Evolutionary conservation across 2,113 vertebrate species (phyloP).

Genomic region (Grus americana): DNA sequence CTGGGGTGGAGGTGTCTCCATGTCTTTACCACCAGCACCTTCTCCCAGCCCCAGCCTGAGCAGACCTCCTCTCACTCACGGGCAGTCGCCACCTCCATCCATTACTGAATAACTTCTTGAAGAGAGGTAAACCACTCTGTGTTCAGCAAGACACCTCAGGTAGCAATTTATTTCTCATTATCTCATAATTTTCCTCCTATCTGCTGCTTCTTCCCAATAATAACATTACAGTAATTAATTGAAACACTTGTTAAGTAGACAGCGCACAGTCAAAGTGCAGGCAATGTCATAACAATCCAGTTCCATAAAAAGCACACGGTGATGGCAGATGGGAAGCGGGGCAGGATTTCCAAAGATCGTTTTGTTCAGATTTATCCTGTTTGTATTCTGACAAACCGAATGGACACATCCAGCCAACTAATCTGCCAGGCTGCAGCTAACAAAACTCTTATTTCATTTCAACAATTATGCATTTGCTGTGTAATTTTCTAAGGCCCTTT

Average conservation of each 20-base stretch:
- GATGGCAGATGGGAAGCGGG: not conserved
- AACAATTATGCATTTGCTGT: not conserved
- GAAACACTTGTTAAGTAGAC: constrained; percentile 1
- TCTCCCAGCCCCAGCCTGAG: not conserved
- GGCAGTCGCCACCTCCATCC: not conserved
- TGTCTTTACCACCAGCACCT: not conserved
- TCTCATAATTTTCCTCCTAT: not conserved
- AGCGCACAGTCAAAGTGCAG: not conserved
- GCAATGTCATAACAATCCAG: not conserved
- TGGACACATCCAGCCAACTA: not conserved
- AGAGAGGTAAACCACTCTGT: not conserved
- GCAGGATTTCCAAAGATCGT: not conserved
- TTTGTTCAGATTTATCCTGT: not conserved
- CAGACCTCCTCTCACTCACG: not conserved
- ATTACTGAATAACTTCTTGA: not conserved
- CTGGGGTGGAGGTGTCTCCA: not conserved
- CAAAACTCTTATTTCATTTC: not conserved
- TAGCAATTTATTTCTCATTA: constrained; percentile 18
- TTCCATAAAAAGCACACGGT: not conserved
- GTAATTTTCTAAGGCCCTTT: not conserved
- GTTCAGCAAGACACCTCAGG: not conserved
- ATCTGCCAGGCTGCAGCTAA: not conserved
- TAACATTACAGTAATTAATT: constrained; percentile 22
- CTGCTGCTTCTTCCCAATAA: constrained; percentile 14
- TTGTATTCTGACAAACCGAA: not conserved